Evolutionary conservation across 2,113 vertebrate genomes (phyloP).

Genomic region (Hyperopisus bebe): DNA sequence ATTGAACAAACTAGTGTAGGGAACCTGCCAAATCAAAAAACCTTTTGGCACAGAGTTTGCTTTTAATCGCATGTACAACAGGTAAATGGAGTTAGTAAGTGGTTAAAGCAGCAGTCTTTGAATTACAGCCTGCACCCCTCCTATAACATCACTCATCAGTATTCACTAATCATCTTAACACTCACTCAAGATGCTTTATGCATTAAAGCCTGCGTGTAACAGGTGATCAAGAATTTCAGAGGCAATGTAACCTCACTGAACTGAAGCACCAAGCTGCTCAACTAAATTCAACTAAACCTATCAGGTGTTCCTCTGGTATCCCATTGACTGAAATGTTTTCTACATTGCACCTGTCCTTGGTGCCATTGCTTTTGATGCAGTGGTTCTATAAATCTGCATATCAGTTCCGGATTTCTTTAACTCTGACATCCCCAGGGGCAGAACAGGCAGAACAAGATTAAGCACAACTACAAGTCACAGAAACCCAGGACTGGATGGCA

Average conservation of each 20-base stretch:
- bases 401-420: background rate
- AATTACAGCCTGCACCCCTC: background rate
- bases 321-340: constrained; percentile 16
- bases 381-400: background rate
- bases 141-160: background rate
- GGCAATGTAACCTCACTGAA: constrained; percentile 7
- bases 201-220: background rate
- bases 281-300: background rate
- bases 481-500: background rate
- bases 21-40: background rate
- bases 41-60: background rate
- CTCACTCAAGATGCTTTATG: background rate
- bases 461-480: background rate
- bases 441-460: background rate
- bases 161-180: too few relatives aligned
- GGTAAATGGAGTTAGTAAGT: too few relatives aligned
- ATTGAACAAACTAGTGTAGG: background rate
- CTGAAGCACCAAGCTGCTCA: background rate
- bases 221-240: constrained; percentile 3
- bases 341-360: constrained; percentile 1
- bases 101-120: too few relatives aligned
- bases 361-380: background rate
- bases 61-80: too few relatives aligned
- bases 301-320: background rate
- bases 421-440: background rate